phyloP scores from a whole-genome alignment of 2,113 vertebrate species.

The Pterophyllum scalare region DNA sequence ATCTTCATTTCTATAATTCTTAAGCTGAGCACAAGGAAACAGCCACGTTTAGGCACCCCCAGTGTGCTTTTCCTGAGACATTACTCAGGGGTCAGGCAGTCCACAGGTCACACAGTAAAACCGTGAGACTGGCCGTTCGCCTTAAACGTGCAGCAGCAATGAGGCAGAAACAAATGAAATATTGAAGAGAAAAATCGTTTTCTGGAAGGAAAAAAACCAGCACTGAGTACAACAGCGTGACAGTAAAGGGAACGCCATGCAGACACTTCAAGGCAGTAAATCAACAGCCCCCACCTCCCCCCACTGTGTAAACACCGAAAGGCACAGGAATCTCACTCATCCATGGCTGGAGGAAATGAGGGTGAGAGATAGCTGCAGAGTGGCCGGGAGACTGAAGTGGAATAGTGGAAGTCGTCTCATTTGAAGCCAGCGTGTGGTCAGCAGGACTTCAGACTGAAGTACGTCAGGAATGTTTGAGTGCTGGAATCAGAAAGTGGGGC shows the following conservation, averaged over 20 bases:
- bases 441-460: background rate
- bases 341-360: constrained; percentile 54
- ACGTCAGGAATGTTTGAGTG: background rate
- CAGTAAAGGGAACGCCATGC: background rate
- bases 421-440: background rate
- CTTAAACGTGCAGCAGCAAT: background rate
- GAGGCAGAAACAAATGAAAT: background rate
- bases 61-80: background rate
- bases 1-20: background rate
- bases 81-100: rapidly evolving
- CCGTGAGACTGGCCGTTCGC: background rate
- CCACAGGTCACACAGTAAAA: background rate
- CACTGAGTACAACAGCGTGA: background rate
- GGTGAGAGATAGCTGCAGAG: constrained; percentile 40
- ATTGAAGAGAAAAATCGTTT: background rate
- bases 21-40: background rate
- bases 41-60: background rate
- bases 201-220: background rate
- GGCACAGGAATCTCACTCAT: constrained; percentile 67
- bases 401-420: background rate
- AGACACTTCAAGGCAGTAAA: constrained; percentile 36
- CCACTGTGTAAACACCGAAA: constrained; percentile 51
- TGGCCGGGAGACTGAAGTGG: constrained; percentile 7
- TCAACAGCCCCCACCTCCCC: constrained; percentile 9
- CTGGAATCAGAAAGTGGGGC: background rate